These are phyloP conservation scores for Acleris sparsana DNA, from an alignment of 2,888 invertebrate genomes.

Conservation along the genomic window DNA sequence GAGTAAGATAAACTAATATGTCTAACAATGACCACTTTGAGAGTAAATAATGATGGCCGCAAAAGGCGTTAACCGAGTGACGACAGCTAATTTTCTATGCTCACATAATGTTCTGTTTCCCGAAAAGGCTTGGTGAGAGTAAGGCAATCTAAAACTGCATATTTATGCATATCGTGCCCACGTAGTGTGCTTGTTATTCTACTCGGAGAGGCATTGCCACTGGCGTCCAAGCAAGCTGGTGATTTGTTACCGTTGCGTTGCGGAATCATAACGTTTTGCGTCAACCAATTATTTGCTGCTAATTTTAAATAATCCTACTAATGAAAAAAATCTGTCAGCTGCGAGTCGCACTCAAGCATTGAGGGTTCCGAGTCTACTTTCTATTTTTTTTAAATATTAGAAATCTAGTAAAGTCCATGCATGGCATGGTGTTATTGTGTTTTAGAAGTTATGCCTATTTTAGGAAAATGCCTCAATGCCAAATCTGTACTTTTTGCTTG, in stretches of 20 bases:
- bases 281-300: constrained; percentile 13
- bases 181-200: constrained; percentile 31
- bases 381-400: too few relatives aligned
- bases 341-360: too few relatives aligned
- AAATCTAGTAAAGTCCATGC: too few relatives aligned
- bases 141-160: constrained; percentile 21
- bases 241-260: constrained; percentile 42
- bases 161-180: constrained; percentile 31
- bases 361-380: too few relatives aligned
- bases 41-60: too few relatives aligned
- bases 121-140: constrained; percentile 20
- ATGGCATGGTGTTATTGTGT: too few relatives aligned
- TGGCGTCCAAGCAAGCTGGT: constrained; percentile 37
- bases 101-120: neutral
- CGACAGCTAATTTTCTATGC: neutral
- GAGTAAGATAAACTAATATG: too few relatives aligned
- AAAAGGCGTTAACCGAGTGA: neutral
- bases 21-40: too few relatives aligned
- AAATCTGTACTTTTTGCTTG: too few relatives aligned
- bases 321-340: too few relatives aligned
- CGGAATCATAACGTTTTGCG: constrained; percentile 28
- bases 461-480: too few relatives aligned
- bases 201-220: constrained; percentile 31
- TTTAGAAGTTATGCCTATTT: too few relatives aligned
- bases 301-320: constrained; percentile 5